These are phyloP conservation scores for Acestrorhynchus altus DNA, from an alignment of 2,797 vertebrate species.

Conservation along the genomic window DNA sequence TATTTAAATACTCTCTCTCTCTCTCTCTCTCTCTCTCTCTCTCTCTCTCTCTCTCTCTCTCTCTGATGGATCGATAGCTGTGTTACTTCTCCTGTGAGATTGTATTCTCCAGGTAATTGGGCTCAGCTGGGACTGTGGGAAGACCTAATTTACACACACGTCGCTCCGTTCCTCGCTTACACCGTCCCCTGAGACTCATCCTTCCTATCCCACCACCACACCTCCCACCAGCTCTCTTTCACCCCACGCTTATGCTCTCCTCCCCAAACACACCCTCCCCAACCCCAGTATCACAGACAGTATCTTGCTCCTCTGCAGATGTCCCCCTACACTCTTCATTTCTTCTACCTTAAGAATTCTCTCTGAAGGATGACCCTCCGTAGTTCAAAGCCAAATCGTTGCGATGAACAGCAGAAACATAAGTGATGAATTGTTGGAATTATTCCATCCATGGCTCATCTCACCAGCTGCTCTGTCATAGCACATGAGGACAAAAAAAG, in stretches of 20 bases:
- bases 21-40: conserved; percentile 2
- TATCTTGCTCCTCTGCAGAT: neutral
- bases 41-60: conserved; percentile 14
- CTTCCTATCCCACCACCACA: conserved; percentile 8
- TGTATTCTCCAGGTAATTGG: conserved; percentile 82
- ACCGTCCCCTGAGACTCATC: conserved; percentile 25
- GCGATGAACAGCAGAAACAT: conserved; percentile 8
- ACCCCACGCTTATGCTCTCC: conserved; percentile 1
- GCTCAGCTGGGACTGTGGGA: conserved; percentile 71
- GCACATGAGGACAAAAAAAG: conserved; percentile 24
- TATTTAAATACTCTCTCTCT: too few relatives aligned
- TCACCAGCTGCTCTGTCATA: conserved; percentile 19
- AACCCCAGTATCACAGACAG: conserved; percentile 9
- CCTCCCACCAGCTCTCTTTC: conserved; percentile 9
- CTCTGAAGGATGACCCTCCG: conserved; percentile 1
- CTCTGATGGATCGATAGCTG: conserved; percentile 47
- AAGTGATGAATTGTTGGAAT: conserved; percentile 34
- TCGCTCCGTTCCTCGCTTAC: conserved; percentile 26
- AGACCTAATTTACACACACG: conserved; percentile 45
- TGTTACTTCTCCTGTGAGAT: conserved; percentile 70
- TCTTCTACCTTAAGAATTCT: neutral
- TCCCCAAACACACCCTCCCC: conserved; percentile 25
- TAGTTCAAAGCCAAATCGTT: conserved; percentile 17
- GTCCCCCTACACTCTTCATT: neutral
- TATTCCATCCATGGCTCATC: conserved; percentile 17